Evolutionary conservation across 2,888 invertebrate genomes (phyloP).

Genomic region (Cheilosia impressa): DNA sequence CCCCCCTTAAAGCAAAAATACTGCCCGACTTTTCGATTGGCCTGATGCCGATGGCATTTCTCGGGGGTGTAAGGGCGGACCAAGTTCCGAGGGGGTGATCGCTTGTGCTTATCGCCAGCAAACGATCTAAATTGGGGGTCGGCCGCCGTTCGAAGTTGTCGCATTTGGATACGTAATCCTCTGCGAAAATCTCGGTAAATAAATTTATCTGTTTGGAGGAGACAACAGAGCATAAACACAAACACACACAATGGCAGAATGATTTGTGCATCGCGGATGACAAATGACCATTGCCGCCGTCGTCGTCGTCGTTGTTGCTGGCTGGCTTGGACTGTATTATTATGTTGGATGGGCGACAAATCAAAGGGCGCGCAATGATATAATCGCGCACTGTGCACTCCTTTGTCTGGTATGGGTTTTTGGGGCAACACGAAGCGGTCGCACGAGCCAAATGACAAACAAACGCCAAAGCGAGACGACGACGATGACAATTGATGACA

Average conservation of each 20-base stretch:
- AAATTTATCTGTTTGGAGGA: conserved; percentile 64
- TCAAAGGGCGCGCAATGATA: conserved; percentile 66
- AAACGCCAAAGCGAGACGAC: conserved; percentile 54
- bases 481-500: conserved; percentile 73
- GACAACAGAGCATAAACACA: conserved; percentile 43
- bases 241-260: conserved; percentile 57
- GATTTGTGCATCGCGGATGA: conserved; percentile 72
- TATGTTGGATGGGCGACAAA: conserved; percentile 67
- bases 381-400: conserved; percentile 16
- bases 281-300: conserved; percentile 63
- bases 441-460: conserved; percentile 72
- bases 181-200: conserved; percentile 66
- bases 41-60: conserved; percentile 5
- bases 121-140: conserved; percentile 71
- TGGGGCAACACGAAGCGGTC: conserved; percentile 70
- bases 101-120: conserved; percentile 58
- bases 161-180: conserved; percentile 5
- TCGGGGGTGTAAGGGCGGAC: conserved; percentile 35
- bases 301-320: background rate
- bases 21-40: conserved; percentile 50
- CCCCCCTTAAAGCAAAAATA: conserved; percentile 35
- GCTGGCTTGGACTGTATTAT: conserved; percentile 64
- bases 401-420: conserved; percentile 46
- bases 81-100: conserved; percentile 47
- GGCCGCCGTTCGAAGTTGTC: conserved; percentile 33